Evolutionary conservation across 2,797 vertebrate genomes (phyloP), one percentile per base, ranked within the genome.

Genomic region (Vipera ursinii): DNA sequence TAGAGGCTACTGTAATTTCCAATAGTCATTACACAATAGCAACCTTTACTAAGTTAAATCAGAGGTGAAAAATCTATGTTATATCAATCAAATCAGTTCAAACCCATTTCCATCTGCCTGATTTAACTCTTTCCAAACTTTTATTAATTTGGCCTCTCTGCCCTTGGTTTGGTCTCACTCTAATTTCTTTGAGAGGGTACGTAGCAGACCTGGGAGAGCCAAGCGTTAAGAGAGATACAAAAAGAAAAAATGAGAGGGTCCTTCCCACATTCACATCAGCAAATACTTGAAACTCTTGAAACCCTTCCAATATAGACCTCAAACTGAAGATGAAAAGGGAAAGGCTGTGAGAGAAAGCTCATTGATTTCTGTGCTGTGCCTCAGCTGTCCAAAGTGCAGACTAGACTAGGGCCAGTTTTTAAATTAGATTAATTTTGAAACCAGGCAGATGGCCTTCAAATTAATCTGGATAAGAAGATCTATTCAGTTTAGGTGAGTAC

Each of bases 101-200:
- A n/a, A 63, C 20, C n/a, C 10, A 82, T 90, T 93, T 93, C 65
- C n/a, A 78, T 78, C n/a, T 28, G 55, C 55, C 89, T 78, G 6
- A 78, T n/a, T 56, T n/a, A 78, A 28, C 28, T 78, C 44, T 56
- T 87, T 88, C 44, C 38, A 48, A 82, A 38, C 32, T 28, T 57
- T 90, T 73, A 53, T 87, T 93, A 78, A 93, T 78, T 65, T 93
- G 82, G 20, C 38, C n/a, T 22, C 8, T 87, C 10, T 86, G 63
- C 5, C 57, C 82, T 90, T 82, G 22, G 22, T 60, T 56, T 55
- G 28, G 56, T 90, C 63, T 48, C 14, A 65, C 28, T 69, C 61
- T 20, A 28, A 38, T 92, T 59, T 60, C 22, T 87, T 44, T 78
- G 85, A 56, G 44, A 90, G 63, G 87, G 38, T 89, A 56, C 55